Conservation (phyloP, 2,888 invertebrate genomes). For the Bombylius discolor region DNA sequence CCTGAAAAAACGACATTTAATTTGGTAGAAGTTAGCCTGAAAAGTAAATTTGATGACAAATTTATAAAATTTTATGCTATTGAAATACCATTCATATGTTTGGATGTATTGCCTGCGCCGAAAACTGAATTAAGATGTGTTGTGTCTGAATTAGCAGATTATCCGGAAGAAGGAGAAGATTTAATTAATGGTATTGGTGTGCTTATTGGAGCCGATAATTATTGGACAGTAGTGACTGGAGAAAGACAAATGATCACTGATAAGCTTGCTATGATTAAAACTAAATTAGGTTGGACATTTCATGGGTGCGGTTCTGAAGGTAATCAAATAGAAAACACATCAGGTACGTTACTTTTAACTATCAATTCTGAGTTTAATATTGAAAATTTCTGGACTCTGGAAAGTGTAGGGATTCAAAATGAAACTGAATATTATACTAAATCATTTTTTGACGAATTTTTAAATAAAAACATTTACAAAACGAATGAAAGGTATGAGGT, state of each 20-base stretch:
- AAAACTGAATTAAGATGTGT: not conserved
- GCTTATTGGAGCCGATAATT: not conserved
- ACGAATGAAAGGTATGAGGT: too few relatives aligned
- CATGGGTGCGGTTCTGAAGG: not conserved
- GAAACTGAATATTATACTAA: too few relatives aligned
- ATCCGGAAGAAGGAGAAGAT: not conserved
- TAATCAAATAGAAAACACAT: too few relatives aligned
- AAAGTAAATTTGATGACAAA: too few relatives aligned
- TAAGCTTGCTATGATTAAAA: not conserved
- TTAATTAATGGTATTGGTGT: not conserved
- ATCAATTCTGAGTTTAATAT: too few relatives aligned
- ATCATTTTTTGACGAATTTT: too few relatives aligned
- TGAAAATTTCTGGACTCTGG: too few relatives aligned
- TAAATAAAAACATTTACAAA: too few relatives aligned
- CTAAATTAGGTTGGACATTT: not conserved
- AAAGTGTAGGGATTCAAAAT: too few relatives aligned
- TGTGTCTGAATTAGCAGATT: not conserved
- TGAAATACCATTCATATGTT: not conserved
- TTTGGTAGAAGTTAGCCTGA: too few relatives aligned
- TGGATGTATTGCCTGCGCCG: not conserved
- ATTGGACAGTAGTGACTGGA: not conserved
- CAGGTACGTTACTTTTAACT: too few relatives aligned
- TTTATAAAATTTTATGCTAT: not conserved
- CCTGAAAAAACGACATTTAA: too few relatives aligned
- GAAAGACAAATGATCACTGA: not conserved